Base-by-base conservation (phyloP, 2,797 vertebrate genomes). In the Bradypus variegatus region DNA sequence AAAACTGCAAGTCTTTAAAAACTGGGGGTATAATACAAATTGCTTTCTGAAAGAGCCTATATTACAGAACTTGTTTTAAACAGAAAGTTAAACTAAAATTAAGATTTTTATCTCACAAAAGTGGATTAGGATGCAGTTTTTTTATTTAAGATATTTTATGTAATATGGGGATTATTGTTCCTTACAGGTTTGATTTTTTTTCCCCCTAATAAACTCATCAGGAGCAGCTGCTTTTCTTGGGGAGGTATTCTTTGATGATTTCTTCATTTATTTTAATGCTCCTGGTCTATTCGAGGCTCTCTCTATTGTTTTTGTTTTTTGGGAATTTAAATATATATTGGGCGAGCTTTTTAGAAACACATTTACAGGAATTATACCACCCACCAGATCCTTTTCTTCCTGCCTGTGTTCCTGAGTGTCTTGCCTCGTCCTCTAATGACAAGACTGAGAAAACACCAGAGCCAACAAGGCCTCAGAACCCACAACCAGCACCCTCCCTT, bases 401-500 rank as follows among this genome's bases (percentile, higher is more conserved):
- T 36, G 36, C 25, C 84, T 53, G 21, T 79, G 64, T 27, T 76
- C 77, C n/a, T 19, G 18, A 18, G 29, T 45, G 16, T 41, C 36
- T 23, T 83, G 48, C 48, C 23, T 45, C 31, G 67, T 69, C 27
- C 70, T 41, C 70, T 41, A 14, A 65, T 29, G 69, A 45, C 76
- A 72, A 23, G 29, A 41, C 16, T 41, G 38, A 18, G 67, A 48
- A 12, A 6, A 29, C 7, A 58, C 55, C 19, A 15, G 85, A 19
- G 27, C 50, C 50, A 9, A 29, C 23, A 10, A 64, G 65, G 41
- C 36, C 65, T 38, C 15, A 7, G 64, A 36, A 73, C 15, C 81
- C 12, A 50, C 19, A 6, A 50, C 29, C 48, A 18, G 10, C 19
- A 15, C 15, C 15, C 33, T 50, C 4, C 2, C 8, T 1, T 1